These are phyloP conservation scores for Hirtodrosophila duncani DNA, from an alignment of 2,888 invertebrate species.

Conservation along the genomic window DNA sequence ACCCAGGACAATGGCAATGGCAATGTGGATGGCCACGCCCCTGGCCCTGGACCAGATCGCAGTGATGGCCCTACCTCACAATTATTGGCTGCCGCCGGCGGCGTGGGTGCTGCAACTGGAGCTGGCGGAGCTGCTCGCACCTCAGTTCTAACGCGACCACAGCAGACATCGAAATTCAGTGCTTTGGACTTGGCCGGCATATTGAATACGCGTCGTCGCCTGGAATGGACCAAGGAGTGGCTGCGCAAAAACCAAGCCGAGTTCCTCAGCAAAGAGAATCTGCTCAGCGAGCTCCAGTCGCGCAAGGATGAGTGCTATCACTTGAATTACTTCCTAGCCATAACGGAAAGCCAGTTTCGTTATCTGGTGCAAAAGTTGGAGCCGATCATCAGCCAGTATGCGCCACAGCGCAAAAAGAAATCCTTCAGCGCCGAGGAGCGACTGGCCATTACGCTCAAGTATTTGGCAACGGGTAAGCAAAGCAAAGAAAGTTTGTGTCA, in stretches of 20 bases:
- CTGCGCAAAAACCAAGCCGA: constrained; percentile 75
- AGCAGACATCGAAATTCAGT: constrained; percentile 67
- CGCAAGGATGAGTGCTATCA: constrained; percentile 76
- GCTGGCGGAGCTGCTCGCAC: constrained; percentile 58
- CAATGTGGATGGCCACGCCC: constrained; percentile 52
- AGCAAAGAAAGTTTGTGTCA: background rate
- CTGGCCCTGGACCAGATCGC: constrained; percentile 45
- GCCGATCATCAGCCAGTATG: constrained; percentile 75
- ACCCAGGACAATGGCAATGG: constrained; percentile 61
- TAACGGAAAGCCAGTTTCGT: constrained; percentile 77
- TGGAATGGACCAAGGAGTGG: constrained; percentile 77
- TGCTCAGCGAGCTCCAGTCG: constrained; percentile 74
- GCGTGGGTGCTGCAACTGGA: constrained; percentile 20
- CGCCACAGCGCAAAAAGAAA: constrained; percentile 76
- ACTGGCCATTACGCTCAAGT: constrained; percentile 76
- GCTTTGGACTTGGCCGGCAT: constrained; percentile 74
- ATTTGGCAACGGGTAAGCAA: constrained; percentile 77
- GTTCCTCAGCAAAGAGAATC: constrained; percentile 75
- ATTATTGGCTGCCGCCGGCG: constrained; percentile 18
- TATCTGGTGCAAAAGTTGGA: constrained; percentile 74
- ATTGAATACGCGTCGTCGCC: constrained; percentile 71
- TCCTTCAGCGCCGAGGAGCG: constrained; percentile 77
- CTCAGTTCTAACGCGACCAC: constrained; percentile 52
- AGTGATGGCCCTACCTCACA: constrained; percentile 23
- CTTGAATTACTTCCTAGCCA: constrained; percentile 76